phyloP scores from a whole-genome alignment of 1,140 invertebrate species.

The Diabrotica virgifera region DNA sequence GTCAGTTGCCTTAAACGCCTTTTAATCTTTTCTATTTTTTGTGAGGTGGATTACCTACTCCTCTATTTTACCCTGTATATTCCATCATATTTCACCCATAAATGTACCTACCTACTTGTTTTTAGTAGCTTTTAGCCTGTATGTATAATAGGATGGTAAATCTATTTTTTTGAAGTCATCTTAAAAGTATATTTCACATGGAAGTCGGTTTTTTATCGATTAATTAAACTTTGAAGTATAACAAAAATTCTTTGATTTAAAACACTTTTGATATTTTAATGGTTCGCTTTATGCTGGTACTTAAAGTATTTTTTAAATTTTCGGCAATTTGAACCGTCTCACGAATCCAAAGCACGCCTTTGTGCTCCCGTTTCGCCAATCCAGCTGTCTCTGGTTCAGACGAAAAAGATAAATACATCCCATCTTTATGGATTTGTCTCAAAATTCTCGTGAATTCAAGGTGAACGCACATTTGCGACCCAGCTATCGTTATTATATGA shows the following conservation, averaged over 20 bases:
- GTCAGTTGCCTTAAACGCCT: too few species aligned
- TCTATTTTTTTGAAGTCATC: too few species aligned
- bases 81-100: too few species aligned
- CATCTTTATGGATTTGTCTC: slow-evolving; percentile 43
- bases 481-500: slow-evolving; percentile 12
- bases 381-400: slow-evolving; percentile 34
- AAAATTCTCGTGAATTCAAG: slow-evolving; percentile 36
- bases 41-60: too few species aligned
- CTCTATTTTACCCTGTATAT: too few species aligned
- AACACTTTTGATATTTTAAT: not conserved
- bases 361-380: slow-evolving; percentile 28
- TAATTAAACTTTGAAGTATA: not conserved
- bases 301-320: not conserved
- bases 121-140: too few species aligned
- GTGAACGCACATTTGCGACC: slow-evolving; percentile 24
- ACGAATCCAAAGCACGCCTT: slow-evolving; percentile 6
- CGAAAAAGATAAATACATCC: slow-evolving; percentile 40
- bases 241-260: not conserved
- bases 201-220: not conserved
- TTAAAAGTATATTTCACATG: not conserved
- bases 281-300: not conserved
- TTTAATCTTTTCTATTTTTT: too few species aligned
- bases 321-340: not conserved
- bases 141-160: too few species aligned
- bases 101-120: too few species aligned